These are phyloP conservation scores for Hyperoodon ampullatus DNA, from an alignment of 2,113 vertebrate genomes.

Conservation along the genomic window DNA sequence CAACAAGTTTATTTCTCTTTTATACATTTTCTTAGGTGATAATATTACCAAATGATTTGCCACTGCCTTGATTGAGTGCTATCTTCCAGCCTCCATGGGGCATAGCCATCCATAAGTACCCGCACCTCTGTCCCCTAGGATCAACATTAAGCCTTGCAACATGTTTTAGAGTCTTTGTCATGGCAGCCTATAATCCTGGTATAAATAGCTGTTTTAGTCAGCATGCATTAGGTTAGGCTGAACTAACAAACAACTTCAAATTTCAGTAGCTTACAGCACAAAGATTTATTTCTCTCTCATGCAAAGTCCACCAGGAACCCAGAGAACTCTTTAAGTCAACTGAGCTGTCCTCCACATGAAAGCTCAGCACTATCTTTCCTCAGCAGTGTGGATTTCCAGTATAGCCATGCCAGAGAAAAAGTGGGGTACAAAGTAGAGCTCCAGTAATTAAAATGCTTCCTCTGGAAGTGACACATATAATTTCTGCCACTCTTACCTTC, in stretches of 20 bases:
- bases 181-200: background rate
- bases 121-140: rapidly evolving
- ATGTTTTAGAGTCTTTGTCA: background rate
- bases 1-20: background rate
- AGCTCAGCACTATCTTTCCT: no score
- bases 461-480: background rate
- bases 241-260: background rate
- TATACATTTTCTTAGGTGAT: background rate
- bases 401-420: background rate
- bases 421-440: background rate
- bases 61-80: background rate
- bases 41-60: background rate
- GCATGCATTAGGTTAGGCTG: background rate
- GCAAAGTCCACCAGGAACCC: background rate
- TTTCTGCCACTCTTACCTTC: background rate
- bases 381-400: background rate
- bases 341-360: background rate
- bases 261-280: background rate
- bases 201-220: background rate
- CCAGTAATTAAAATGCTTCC: background rate
- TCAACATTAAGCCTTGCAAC: background rate
- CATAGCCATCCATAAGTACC: background rate
- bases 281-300: background rate
- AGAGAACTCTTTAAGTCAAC: background rate
- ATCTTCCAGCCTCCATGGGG: background rate